These are phyloP conservation scores for Poecilia gillii DNA, from an alignment of 2,797 vertebrate genomes.

Conservation along the genomic window DNA sequence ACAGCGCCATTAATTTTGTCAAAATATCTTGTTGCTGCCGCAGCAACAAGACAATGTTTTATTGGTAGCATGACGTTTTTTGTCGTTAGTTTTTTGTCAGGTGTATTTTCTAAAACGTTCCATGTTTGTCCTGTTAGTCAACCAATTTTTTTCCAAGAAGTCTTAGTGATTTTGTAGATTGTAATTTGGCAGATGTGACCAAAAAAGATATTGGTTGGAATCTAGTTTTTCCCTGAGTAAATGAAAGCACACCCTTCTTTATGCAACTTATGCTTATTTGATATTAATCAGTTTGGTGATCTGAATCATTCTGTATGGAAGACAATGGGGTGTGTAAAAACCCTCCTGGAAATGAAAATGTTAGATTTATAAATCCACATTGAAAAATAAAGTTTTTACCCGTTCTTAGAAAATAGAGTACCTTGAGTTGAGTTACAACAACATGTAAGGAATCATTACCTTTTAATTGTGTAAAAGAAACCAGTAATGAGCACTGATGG, in stretches of 20 bases:
- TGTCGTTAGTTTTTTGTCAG: neutral
- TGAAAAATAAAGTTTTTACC: constrained; percentile 18
- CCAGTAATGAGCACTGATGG: constrained; percentile 11
- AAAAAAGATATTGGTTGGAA: neutral
- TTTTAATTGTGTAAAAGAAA: constrained; percentile 1
- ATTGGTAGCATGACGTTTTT: neutral
- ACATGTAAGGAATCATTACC: neutral
- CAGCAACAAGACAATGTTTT: neutral
- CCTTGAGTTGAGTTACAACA: neutral
- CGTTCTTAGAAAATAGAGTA: neutral
- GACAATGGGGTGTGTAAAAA: neutral
- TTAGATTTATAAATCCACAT: constrained; percentile 12
- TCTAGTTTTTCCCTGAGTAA: neutral
- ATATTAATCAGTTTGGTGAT: neutral
- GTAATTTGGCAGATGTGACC: neutral
- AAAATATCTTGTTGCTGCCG: neutral
- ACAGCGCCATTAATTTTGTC: neutral
- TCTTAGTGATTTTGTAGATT: neutral
- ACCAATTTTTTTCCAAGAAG: neutral
- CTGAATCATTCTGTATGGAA: neutral
- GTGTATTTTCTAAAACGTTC: neutral
- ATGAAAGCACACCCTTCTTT: neutral
- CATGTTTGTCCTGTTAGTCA: neutral
- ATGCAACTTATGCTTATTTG: neutral
- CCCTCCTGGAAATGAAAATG: neutral